Percentiles rank a stretch among this genome's conserved stretches.
Evolutionary conservation across 2,113 vertebrate species (phyloP).

Genomic region (Dipodomys stephensi): DNA sequence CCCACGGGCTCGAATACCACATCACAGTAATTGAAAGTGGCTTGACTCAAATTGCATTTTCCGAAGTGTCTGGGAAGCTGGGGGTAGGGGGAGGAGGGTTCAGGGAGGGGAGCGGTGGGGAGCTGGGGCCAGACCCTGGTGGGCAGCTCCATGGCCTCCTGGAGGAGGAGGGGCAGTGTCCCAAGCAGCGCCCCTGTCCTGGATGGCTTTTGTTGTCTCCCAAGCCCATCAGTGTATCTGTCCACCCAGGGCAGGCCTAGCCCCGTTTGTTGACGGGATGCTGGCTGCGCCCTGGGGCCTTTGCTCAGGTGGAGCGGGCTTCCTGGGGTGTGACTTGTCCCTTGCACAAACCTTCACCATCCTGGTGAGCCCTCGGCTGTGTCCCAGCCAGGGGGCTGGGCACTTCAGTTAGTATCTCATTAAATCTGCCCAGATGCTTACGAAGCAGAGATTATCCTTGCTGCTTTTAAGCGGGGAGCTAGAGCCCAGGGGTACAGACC

Average conservation of each 20-base stretch:
- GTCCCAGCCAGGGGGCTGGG: not conserved
- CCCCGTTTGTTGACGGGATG: not conserved
- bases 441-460: accelerated
- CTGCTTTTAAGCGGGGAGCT: no score
- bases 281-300: not conserved
- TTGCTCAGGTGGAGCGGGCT: not conserved
- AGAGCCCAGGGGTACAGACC: not conserved
- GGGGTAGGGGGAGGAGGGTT: not conserved
- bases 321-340: no score
- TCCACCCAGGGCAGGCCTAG: accelerated
- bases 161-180: no score
- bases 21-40: constrained; percentile 62
- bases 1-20: not conserved
- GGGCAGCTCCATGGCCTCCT: no score
- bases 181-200: accelerated
- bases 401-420: accelerated
- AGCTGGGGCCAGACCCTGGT: no score
- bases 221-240: not conserved
- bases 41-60: constrained; percentile 71
- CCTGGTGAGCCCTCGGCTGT: accelerated
- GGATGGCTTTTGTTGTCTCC: no score
- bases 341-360: accelerated
- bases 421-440: accelerated
- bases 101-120: accelerated
- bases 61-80: not conserved